phyloP scores from a whole-genome alignment of 2,797 vertebrate species.

The Discoglossus pictus region DNA sequence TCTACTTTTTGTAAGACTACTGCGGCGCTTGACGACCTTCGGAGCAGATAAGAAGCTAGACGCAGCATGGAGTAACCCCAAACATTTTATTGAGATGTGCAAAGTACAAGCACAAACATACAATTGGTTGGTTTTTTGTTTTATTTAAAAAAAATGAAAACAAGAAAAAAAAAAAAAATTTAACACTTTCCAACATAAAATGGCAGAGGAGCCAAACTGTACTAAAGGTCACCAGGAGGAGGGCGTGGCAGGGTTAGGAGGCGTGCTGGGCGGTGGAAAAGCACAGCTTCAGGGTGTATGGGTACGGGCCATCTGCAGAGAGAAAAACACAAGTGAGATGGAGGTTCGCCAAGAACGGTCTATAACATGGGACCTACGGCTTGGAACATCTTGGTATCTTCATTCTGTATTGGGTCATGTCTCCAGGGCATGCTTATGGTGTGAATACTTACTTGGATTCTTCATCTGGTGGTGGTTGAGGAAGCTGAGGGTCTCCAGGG shows the following conservation, averaged over 20 bases:
- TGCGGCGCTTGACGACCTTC: too few species aligned
- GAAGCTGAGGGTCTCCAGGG: slow-evolving; percentile 87
- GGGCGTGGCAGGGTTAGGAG: slow-evolving; percentile 68
- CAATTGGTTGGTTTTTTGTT: too few species aligned
- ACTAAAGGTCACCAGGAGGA: slow-evolving; percentile 18
- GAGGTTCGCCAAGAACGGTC: too few species aligned
- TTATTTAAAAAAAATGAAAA: slow-evolving; percentile 35
- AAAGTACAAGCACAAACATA: slow-evolving; percentile 58
- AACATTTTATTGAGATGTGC: slow-evolving; percentile 70
- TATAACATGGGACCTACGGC: too few species aligned
- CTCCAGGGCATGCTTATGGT: too few species aligned
- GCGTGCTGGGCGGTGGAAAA: slow-evolving; percentile 91
- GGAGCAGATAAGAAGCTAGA: too few species aligned
- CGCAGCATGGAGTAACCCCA: slow-evolving; percentile 56
- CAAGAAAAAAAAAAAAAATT: slow-evolving; percentile 24
- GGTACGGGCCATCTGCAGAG: slow-evolving; percentile 84
- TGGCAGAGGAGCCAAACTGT: slow-evolving; percentile 12
- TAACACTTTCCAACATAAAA: slow-evolving; percentile 11
- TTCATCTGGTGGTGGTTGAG: slow-evolving; percentile 97
- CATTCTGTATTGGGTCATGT: too few species aligned
- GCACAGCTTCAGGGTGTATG: slow-evolving; percentile 91
- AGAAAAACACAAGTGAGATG: too few species aligned
- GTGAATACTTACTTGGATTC: slow-evolving; percentile 85
- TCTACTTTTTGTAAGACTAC: too few species aligned
- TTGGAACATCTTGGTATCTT: too few species aligned